phyloP scores from a whole-genome alignment of 1,140 invertebrate species.

The Pemphigus obesinymphae region DNA sequence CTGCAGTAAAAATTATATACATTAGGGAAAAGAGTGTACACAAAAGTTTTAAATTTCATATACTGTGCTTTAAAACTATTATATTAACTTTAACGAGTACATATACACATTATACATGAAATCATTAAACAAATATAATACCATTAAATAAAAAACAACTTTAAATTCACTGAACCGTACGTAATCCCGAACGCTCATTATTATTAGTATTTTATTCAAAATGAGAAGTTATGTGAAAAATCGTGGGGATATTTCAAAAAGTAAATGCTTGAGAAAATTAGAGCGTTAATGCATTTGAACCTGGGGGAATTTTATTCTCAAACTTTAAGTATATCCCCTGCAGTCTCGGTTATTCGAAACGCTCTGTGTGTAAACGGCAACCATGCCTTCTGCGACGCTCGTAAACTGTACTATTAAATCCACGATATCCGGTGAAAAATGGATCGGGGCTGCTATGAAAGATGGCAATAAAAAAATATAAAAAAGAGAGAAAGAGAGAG shows the following conservation, averaged over 20 bases:
- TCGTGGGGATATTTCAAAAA: background rate
- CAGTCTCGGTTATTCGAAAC: background rate
- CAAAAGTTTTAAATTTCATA: no score
- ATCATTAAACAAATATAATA: no score
- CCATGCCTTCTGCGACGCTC: background rate
- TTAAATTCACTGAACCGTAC: no score
- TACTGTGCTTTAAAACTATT: no score
- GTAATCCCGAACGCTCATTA: no score
- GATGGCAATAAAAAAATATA: slow-evolving; percentile 7
- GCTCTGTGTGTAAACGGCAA: background rate
- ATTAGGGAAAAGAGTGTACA: no score
- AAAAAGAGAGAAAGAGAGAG: slow-evolving; percentile 15
- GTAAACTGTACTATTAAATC: slow-evolving; percentile 24
- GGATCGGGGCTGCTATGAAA: background rate
- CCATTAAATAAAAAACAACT: no score
- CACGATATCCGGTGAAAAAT: slow-evolving; percentile 29
- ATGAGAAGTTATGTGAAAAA: background rate
- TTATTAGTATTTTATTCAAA: background rate
- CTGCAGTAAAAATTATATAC: no score
- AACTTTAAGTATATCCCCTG: background rate
- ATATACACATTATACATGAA: no score
- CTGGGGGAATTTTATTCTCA: background rate
- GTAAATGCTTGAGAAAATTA: background rate
- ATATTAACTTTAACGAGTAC: no score
- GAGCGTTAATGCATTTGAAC: slow-evolving; percentile 3